Percentiles rank a stretch among this genome's conserved stretches.
phyloP scores from a whole-genome alignment of 2,888 invertebrate genomes.

The Cephus nigrinus region DNA sequence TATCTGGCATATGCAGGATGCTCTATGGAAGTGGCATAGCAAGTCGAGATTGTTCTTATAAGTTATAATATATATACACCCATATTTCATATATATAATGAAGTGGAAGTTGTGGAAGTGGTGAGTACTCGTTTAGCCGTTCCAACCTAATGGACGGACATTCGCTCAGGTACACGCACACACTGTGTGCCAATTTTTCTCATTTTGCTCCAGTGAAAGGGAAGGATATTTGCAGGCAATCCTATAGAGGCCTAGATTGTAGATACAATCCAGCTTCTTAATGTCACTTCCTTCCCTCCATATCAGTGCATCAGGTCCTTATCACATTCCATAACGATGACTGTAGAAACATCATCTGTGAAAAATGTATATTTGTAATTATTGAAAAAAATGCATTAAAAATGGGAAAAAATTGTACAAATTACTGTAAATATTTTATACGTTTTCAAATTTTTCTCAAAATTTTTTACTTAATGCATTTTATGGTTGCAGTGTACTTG shows the following conservation, averaged over 20 bases:
- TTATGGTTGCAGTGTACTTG: not conserved
- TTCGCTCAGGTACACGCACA: slow-evolving; percentile 19
- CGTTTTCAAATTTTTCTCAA: not conserved
- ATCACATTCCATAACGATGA: not conserved
- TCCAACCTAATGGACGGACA: slow-evolving; percentile 44
- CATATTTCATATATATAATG: not conserved
- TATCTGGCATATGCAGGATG: not conserved
- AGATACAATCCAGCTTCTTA: slow-evolving; percentile 23
- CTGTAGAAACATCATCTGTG: not conserved
- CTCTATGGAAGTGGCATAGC: not conserved
- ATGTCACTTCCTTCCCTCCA: slow-evolving; percentile 2
- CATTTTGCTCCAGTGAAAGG: slow-evolving; percentile 49
- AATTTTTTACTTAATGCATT: not conserved
- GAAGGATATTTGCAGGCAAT: slow-evolving; percentile 39
- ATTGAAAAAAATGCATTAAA: too few relatives aligned
- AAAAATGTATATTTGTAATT: not conserved
- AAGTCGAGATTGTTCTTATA: not conserved
- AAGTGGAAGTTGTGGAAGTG: not conserved
- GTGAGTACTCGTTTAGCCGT: slow-evolving; percentile 28
- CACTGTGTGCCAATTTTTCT: slow-evolving; percentile 39
- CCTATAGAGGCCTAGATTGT: slow-evolving; percentile 41
- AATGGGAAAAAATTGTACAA: too few relatives aligned
- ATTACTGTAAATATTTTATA: not conserved
- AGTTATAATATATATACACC: not conserved
- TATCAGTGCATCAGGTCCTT: not conserved